Conservation (phyloP, 2,888 invertebrate species). For the Lysandra bellargus region DNA sequence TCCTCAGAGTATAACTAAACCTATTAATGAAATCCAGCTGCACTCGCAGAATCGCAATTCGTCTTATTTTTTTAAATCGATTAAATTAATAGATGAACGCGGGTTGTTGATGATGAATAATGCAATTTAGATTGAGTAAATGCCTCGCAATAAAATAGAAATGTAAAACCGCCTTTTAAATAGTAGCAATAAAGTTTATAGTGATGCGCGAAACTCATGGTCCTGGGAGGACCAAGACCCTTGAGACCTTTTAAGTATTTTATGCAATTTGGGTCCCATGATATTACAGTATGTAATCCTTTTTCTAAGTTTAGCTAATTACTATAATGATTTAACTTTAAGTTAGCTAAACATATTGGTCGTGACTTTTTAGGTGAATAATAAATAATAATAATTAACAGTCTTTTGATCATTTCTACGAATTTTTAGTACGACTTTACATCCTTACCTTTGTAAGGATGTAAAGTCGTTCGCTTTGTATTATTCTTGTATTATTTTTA, state of each 20-base stretch:
- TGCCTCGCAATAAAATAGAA: constrained; percentile 27
- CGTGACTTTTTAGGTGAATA: no score
- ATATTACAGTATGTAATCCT: no score
- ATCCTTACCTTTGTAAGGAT: no score
- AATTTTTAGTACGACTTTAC: no score
- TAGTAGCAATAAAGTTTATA: constrained; percentile 26
- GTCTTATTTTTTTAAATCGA: not conserved
- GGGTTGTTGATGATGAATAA: constrained; percentile 11
- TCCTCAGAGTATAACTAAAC: no score
- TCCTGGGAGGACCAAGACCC: not conserved
- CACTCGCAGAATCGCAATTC: not conserved
- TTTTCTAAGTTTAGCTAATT: no score
- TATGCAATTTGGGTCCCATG: not conserved
- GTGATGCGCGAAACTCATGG: not conserved
- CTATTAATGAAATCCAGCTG: not conserved
- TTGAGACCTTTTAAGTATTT: not conserved
- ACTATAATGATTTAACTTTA: no score
- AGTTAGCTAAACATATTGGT: no score
- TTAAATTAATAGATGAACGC: not conserved
- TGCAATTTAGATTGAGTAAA: constrained; percentile 29
- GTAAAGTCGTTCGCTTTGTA: no score
- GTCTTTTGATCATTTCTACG: no score
- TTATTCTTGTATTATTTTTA: no score
- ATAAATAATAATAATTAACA: no score
- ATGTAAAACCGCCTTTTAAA: constrained; percentile 28